These are phyloP conservation scores for Siniperca obscura DNA, from an alignment of 2,797 vertebrate genomes.

Conservation along the genomic window DNA sequence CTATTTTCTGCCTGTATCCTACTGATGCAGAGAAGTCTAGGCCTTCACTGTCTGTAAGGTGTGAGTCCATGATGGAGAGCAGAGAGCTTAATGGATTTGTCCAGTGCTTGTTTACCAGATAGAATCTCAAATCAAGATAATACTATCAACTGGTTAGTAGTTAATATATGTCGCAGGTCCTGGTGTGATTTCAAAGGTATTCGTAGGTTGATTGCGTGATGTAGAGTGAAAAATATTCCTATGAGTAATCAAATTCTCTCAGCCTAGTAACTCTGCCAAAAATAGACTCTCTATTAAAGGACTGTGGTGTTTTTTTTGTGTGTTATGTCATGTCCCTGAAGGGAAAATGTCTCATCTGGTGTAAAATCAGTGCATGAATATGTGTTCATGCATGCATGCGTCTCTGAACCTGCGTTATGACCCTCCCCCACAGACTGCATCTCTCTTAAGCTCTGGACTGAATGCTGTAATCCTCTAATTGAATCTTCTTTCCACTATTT, in stretches of 20 bases:
- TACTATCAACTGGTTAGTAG: slow-evolving; percentile 1
- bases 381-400: slow-evolving; percentile 77
- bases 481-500: slow-evolving; percentile 57
- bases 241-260: slow-evolving; percentile 75
- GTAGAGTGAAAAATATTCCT: slow-evolving; percentile 65
- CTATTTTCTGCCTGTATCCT: neutral
- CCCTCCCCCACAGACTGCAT: slow-evolving; percentile 69
- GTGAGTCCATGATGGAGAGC: slow-evolving; percentile 45
- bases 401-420: slow-evolving; percentile 57
- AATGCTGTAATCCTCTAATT: slow-evolving; percentile 74
- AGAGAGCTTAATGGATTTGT: neutral
- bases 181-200: slow-evolving; percentile 10
- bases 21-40: slow-evolving; percentile 43
- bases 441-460: slow-evolving; percentile 64
- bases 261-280: slow-evolving; percentile 77
- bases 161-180: neutral
- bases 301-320: slow-evolving; percentile 57
- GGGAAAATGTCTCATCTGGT: slow-evolving; percentile 76
- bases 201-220: slow-evolving; percentile 62
- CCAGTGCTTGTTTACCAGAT: slow-evolving; percentile 21
- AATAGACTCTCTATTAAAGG: slow-evolving; percentile 73
- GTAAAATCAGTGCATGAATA: slow-evolving; percentile 72
- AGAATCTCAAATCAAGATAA: neutral
- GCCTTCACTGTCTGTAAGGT: slow-evolving; percentile 51
- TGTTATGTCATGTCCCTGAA: slow-evolving; percentile 77